These are phyloP conservation scores for Lithophane socia DNA, from an alignment of 2,888 invertebrate genomes.

Conservation along the genomic window DNA sequence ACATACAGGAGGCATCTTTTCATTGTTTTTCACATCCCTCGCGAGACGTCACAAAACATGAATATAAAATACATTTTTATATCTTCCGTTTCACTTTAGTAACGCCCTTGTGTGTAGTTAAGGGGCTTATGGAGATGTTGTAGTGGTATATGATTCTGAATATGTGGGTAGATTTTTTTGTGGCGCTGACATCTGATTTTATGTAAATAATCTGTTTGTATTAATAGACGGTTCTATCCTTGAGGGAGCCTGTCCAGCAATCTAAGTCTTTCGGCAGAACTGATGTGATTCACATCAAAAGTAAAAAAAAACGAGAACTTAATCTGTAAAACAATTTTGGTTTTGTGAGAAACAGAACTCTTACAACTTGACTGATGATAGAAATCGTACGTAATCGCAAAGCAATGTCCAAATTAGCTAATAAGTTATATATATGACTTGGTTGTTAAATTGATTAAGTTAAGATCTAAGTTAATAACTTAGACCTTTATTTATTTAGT, in stretches of 20 bases:
- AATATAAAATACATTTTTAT: conserved; percentile 68
- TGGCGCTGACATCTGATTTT: not conserved
- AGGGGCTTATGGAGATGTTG: conserved; percentile 37
- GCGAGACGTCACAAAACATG: conserved; percentile 51
- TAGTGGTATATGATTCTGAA: conserved; percentile 16
- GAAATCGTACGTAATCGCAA: not conserved
- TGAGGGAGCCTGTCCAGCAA: not conserved
- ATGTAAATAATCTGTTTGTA: not conserved
- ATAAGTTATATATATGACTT: too few relatives aligned
- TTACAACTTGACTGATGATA: not conserved
- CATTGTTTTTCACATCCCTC: conserved; percentile 63
- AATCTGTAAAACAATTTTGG: not conserved
- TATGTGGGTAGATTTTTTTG: conserved; percentile 13
- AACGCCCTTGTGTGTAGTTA: conserved; percentile 59
- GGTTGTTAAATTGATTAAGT: too few relatives aligned
- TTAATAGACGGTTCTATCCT: not conserved
- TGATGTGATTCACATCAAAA: not conserved
- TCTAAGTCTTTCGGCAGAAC: not conserved
- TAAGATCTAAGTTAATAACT: too few relatives aligned
- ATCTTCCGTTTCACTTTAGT: conserved; percentile 59
- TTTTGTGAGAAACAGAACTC: not conserved
- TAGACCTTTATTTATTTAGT: too few relatives aligned
- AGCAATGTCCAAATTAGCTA: too few relatives aligned
- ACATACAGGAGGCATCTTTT: conserved; percentile 43
- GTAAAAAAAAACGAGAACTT: not conserved